Base-by-base conservation (phyloP, 2,888 invertebrate genomes). In the Diachrysia chrysitis region DNA sequence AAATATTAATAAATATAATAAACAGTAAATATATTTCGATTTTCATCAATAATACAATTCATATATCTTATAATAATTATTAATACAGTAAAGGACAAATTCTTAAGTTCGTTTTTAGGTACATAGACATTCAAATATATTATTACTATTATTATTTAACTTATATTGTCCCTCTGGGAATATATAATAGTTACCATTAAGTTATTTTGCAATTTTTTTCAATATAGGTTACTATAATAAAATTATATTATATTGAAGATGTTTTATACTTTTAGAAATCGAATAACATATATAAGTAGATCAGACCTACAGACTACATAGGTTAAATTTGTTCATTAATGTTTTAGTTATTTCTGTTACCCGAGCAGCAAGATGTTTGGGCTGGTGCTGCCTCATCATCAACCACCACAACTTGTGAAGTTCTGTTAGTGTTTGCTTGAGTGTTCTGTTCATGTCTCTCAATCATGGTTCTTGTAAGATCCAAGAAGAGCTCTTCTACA, bases 401-500 rank as follows among this genome's bases (percentile, higher is more conserved):
- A 0, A 95, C 93, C 7, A 95, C 92, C 6, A 95, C 82, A 4
- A 95, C 92, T 68, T 93, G 87, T 1, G 92, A 91, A 17, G 90
- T 85, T 63, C 90, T 82, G 66, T 81, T 86, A 0, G 83, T 87
- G 57, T 90, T 88, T 6, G 85, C 83, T 64, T 89, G 88, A 4
- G 88, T 69, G 35, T 87, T 90, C 25, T 88, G 87, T 57, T 94
- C 92, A 59, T 84, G 85, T 58, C 87, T 88, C 29, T 92, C 90
- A 29, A 98, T 96, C 97, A 98, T 97, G 82, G 97, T 96, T 85
- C 96, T 96, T 46, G 98, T 97, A 69, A 99, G 93, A 77, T 98
- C 97, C 58, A 98, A 91, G 90, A 99, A 99, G 87, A 99, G 95
- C 71, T 99, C 98, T 88, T 99, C 98, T 6, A 99, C 97, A 35